A percentile compares a stretch with the other conserved stretches of the same genome.
These are phyloP conservation scores for Drosophila macrothrix DNA, from an alignment of 2,888 invertebrate genomes.

Conservation along the genomic window DNA sequence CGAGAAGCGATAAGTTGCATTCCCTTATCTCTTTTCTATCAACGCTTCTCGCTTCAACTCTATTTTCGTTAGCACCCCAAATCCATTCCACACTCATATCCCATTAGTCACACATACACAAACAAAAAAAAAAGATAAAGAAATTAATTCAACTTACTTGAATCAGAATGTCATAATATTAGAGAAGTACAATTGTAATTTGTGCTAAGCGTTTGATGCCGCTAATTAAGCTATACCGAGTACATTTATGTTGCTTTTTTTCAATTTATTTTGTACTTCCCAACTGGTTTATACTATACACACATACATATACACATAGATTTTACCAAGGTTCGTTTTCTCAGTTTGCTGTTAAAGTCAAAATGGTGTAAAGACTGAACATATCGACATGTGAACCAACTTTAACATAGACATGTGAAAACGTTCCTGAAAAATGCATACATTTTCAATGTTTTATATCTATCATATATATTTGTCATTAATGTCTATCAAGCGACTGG, in stretches of 20 bases:
- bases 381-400: not conserved
- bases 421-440: conserved; percentile 22
- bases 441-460: conserved; percentile 28
- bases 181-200: conserved; percentile 38
- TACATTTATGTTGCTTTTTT: conserved; percentile 35
- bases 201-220: conserved; percentile 41
- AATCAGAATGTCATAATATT: conserved; percentile 32
- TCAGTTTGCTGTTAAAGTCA: conserved; percentile 1
- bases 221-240: conserved; percentile 37
- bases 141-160: conserved; percentile 10
- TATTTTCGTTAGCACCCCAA: not conserved
- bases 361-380: not conserved
- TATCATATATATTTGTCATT: conserved; percentile 32
- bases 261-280: conserved; percentile 16
- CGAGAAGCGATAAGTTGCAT: conserved; percentile 1
- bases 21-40: not conserved
- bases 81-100: conserved; percentile 6
- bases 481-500: conserved; percentile 35
- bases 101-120: conserved; percentile 20
- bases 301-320: conserved; percentile 25
- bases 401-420: not conserved
- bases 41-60: conserved; percentile 4
- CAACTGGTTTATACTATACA: conserved; percentile 10
- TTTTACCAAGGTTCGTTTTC: conserved; percentile 4
- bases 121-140: not conserved